A percentile compares a stretch with the other conserved stretches of the same genome.
Conservation (phyloP, 2,797 vertebrate species). For the Pseudochirops corinnae region DNA sequence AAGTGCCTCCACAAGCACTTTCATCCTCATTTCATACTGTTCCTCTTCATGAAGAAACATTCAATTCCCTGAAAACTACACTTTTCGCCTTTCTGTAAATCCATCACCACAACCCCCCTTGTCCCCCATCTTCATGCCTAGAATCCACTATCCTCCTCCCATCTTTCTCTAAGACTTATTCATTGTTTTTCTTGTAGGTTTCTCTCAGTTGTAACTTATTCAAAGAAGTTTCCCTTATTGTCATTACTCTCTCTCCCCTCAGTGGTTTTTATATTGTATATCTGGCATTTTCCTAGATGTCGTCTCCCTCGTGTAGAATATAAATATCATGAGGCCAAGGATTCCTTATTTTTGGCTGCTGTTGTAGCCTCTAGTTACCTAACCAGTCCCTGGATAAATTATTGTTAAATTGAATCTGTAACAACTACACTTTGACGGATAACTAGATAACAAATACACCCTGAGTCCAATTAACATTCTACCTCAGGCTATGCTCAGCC, state of each 20-base stretch:
- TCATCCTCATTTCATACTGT: neutral
- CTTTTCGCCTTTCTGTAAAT: neutral
- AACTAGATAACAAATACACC: neutral
- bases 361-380: neutral
- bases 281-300: neutral
- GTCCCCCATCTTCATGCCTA: neutral
- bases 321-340: neutral
- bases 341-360: neutral
- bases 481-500: neutral
- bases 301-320: neutral
- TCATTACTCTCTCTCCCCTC: neutral
- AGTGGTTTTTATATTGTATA: neutral
- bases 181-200: neutral
- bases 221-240: neutral
- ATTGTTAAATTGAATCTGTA: neutral
- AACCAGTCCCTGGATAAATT: neutral
- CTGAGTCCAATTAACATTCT: constrained; percentile 4
- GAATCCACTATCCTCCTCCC: neutral
- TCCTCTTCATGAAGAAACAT: neutral
- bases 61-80: neutral
- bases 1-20: neutral
- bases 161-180: neutral
- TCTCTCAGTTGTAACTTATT: neutral
- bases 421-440: neutral
- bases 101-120: neutral